Evolutionary conservation across 2,888 invertebrate species (phyloP), one percentile per base, ranked within the genome.

Genomic region (Archips xylosteana): DNA sequence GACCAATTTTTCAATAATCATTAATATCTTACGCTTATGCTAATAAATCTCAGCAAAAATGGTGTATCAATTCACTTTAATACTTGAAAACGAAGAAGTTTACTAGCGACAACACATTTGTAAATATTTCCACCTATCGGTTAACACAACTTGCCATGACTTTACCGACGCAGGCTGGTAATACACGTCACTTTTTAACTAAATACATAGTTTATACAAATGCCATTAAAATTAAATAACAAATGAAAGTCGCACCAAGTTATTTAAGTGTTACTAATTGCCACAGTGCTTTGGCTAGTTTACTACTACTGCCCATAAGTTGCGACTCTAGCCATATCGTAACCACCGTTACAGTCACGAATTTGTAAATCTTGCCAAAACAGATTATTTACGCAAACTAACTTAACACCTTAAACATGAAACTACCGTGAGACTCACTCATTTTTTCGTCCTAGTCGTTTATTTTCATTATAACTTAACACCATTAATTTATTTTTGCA

Each of bases 231-330:
- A 54, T 23, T 3, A 2, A 10, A 57, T 12, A 32, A 57, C 57
- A 57, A 32, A 57, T 32, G 3, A 32, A 32, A 57, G 57, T 57
- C 57, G 57, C 32, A 12, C 10, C 57, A 32, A 32, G 32, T 57
- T 57, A 57, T 57, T 13, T 57, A 12, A 57, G 12, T 57, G 23
- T 32, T 42, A 68, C 68, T 64, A 23, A 47, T 64, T 73, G 68
- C 49, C 68, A 60, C 63, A 69, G 64, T 47, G 59, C 32, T 63
- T 72, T 62, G 67, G 72, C 62, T 73, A 36, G 63, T 32, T 57
- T n/a, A 39, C 57, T 49, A 57, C 57, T n/a, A 39, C 57, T 49
- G 63, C 57, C 51, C 71, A 32, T 10, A 32, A 57, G 57, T 57
- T 57, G 62, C 57, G 67, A 62, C 67, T 45, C 54, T 47, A 8